Base-by-base conservation (phyloP, 2,113 vertebrate genomes). In the Rhynchomys soricoides region DNA sequence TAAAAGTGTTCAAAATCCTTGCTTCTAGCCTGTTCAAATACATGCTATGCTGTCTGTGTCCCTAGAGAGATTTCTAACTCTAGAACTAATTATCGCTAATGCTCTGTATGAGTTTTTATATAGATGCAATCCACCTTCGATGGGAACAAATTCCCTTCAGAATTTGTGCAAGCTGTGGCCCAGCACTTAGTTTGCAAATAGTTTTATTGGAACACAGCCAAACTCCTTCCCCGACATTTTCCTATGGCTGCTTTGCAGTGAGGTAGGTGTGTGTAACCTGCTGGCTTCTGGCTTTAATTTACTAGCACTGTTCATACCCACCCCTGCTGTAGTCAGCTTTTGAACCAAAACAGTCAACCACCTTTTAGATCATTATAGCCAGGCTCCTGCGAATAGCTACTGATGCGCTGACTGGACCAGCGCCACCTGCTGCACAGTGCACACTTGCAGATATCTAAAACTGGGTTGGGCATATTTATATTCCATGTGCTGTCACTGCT, bases 121-220 rank as follows among this genome's bases (percentile, higher is more conserved):
- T 40, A 21, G 50, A n/a, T 50, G 3, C 40, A 57, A 64, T 86
- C 94, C 5, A 68, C 73, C 52, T 85, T 77, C 79, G 57, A 48
- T 57, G 1, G 55, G 12, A 75, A 77, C n/a, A 93, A 90, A 86
- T 57, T 19, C 21, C 10, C 19, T 90, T 57, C 82, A 78, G 40
- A 75, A 37, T 68, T 15, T 68, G 66, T 68, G 29, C 59, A 64
- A 71, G 87, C 55, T 66, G 22, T 1, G 0, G 40, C 50, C 79
- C 37, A 78, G 37, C 70, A 34, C 24, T 55, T 40, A n/a, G 6
- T 71, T 93, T 82, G 21, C 86, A 89, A 89, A 66, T 89, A 89
- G 87, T 77, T 93, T 74, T 91, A 88, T 40, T 71, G 21, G 64
- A n/a, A 81, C 70, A 74, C n/a, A 79, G 92, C 48, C 31, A 64